Conservation (phyloP, 2,888 invertebrate genomes). For the Andrena fulva region DNA sequence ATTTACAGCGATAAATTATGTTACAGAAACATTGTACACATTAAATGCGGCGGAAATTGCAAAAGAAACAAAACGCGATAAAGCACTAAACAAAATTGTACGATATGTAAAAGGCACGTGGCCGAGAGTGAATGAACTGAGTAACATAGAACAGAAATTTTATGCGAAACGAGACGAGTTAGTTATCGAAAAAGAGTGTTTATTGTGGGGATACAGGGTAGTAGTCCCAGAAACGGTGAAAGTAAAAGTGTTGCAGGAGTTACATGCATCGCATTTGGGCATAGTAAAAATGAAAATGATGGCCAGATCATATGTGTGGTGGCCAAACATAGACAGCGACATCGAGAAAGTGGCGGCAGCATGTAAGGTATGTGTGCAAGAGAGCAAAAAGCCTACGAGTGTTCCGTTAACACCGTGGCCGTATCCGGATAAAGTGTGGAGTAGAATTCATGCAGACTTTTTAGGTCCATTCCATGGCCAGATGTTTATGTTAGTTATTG, state of each 20-base stretch:
- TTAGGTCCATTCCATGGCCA: too few relatives aligned
- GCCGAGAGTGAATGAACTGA: constrained; percentile 23
- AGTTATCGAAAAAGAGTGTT: constrained; percentile 32
- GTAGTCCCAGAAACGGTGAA: neutral
- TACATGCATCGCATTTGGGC: constrained; percentile 25
- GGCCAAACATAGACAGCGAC: too few relatives aligned
- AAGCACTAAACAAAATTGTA: constrained; percentile 34
- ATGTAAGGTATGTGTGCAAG: too few relatives aligned
- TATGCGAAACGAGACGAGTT: constrained; percentile 46
- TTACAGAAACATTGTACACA: neutral
- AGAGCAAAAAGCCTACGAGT: too few relatives aligned
- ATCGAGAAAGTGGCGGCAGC: too few relatives aligned
- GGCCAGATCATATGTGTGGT: constrained; percentile 33
- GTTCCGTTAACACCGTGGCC: too few relatives aligned
- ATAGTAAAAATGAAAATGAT: constrained; percentile 50
- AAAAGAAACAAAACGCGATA: constrained; percentile 43
- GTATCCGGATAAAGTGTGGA: too few relatives aligned
- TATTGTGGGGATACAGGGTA: constrained; percentile 24
- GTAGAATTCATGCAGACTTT: too few relatives aligned
- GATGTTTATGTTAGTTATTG: too few relatives aligned
- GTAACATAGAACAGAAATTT: constrained; percentile 23
- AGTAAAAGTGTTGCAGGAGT: neutral
- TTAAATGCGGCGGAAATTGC: constrained; percentile 36
- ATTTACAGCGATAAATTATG: constrained; percentile 5
- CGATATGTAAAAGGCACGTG: constrained; percentile 26